Base-by-base conservation (phyloP, 2,888 invertebrate species). In the Nasonovia ribisnigri region DNA sequence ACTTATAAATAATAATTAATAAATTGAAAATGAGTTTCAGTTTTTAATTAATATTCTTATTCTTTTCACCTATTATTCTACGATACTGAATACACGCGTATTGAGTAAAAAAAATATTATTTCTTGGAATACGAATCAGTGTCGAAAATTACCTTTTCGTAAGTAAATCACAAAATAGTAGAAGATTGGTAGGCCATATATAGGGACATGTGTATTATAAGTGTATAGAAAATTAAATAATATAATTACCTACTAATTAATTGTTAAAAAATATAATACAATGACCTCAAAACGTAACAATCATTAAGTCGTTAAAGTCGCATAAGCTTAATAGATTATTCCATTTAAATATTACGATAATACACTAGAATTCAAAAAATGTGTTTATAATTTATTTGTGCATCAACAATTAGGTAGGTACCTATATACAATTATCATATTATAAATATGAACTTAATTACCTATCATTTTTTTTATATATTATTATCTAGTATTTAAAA, bases 231-330 rank as follows among this genome's bases (percentile, higher is more conserved):
- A 77, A 77, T 77, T 77, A 20, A 77, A 77, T 77, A 36, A 77
- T 77, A 77, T 77, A 42, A 77, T 77, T 77, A 8, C 2, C 36
- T 77, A 77, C 16, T 20, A 77, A 20, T 77, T 77, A 77, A 36
- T 77, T 36, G 20, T 36, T 20, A 77, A 77, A 36, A 77, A 77
- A 42, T 77, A 36, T 36, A 77, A 77, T 20, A n/a, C 36, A 11
- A 36, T 88, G 51, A 88, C 88, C 51, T 88, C 51, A 88, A 88
- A 88, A 51, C 20, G 24, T 88, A 51, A 88, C 20, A 88, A 88
- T 88, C 48, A 24, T 88, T 88, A 51, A 24, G 36, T 88, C 3
- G 51, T 51, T 88, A 36, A 13, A 51, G 20, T 88, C 20, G 20
- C 36, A 77, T 77, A 77, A 77, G 36, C 8, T 77, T 36, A 36